Evolutionary conservation across 2,888 invertebrate genomes (phyloP), one percentile per base, ranked within the genome.

Genomic region (Ennomos erosarius): DNA sequence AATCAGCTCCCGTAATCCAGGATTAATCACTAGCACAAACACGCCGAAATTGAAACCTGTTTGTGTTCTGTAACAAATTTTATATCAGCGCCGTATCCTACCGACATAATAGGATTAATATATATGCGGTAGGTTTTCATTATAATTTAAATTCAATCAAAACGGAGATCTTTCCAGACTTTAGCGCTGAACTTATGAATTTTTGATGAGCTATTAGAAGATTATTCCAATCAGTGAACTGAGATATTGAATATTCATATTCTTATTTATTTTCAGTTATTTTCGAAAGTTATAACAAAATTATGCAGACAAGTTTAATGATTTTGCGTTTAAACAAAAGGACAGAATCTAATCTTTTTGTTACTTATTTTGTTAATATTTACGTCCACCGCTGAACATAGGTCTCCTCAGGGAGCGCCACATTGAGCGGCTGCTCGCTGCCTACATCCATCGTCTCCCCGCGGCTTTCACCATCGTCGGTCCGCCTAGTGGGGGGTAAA

Each of bases 251-350:
- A 49, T 44, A 10, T 53, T 44, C 11, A 26, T 26, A 36, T 36
- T 43, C 11, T 48, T 26, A 3, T 11, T 42, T 42, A 13, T 34
- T 50, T 38, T n/a, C n/a, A n/a, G n/a, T 34, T 12, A 9, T 6
- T 34, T 35, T 34, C n/a, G 13, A 45, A 45, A 13, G 6, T 45
- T 33, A 16, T 16, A 16, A 42, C 8, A 6, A 49, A 11, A 12
- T 8, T 11, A 11, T 39, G 38, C 11, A 11, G n/a, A n/a, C 38
- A n/a, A 39, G 12, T 13, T 9, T 33, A 39, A 40, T 63, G 64
- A 68, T 62, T 6, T 26, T 50, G 62, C 65, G 55, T 44, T 65
- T 73, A 70, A 63, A 71, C 65, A 66, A 67, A 70, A 6, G 6
- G 26, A 26, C 26, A 26, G 16, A 16, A 16, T n/a, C n/a, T n/a